Conservation (phyloP, 92 coral and sea anemone genomes). For the Actinostola sp. region DNA sequence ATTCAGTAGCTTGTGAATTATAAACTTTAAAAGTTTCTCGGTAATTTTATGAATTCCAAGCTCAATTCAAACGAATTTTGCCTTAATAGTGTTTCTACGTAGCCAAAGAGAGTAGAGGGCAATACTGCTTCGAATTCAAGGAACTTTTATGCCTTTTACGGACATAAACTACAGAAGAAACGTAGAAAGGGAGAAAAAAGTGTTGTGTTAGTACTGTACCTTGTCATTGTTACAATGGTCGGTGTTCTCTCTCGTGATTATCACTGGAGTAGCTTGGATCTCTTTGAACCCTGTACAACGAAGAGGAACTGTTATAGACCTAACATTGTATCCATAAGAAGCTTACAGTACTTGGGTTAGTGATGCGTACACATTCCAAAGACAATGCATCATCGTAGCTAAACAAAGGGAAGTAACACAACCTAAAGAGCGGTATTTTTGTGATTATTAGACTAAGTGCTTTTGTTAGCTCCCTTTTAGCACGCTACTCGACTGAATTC, state of each 20-base stretch:
- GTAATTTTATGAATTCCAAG: too few relatives aligned
- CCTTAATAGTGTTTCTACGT: too few relatives aligned
- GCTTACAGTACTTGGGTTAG: background rate
- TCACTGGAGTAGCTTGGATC: slow-evolving; percentile 62
- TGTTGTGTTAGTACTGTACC: background rate
- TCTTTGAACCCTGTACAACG: slow-evolving; percentile 72
- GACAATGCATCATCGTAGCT: slow-evolving; percentile 13
- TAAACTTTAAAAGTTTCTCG: too few relatives aligned
- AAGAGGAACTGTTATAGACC: background rate
- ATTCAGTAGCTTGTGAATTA: too few relatives aligned
- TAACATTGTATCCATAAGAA: background rate
- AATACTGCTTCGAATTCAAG: too few relatives aligned
- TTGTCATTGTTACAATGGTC: slow-evolving; percentile 22
- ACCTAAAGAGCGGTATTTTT: slow-evolving; percentile 2
- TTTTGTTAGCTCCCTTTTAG: background rate
- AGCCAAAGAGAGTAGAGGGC: too few relatives aligned
- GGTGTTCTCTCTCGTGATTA: slow-evolving; percentile 23
- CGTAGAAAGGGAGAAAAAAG: too few relatives aligned
- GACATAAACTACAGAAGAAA: too few relatives aligned
- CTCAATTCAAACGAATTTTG: too few relatives aligned
- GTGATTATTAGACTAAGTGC: background rate
- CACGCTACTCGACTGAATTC: background rate
- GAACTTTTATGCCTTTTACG: too few relatives aligned
- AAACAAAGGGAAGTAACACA: background rate
- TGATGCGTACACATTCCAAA: slow-evolving; percentile 20